phyloP scores from a whole-genome alignment of 1,140 invertebrate genomes.

The Papilio dardanus region DNA sequence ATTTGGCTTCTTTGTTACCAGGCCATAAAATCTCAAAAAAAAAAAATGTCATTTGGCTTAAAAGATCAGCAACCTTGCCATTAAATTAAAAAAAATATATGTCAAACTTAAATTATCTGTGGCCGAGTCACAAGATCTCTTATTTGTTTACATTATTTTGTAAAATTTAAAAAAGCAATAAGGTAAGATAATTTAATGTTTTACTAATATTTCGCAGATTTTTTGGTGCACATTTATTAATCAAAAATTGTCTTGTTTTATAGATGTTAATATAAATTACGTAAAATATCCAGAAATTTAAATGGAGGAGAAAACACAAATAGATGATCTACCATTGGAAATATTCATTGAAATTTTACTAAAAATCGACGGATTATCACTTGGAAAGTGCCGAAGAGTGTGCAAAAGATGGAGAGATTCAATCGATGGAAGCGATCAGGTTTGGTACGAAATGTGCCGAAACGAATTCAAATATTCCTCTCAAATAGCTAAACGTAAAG shows the following conservation, averaged over 20 bases:
- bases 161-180: neutral
- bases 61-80: neutral
- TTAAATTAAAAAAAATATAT: neutral
- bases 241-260: neutral
- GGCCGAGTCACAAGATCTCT: conserved; percentile 34
- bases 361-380: conserved; percentile 59
- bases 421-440: conserved; percentile 57
- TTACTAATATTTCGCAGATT: neutral
- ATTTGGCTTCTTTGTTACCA: no score
- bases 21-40: no score
- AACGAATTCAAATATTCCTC: conserved; percentile 66
- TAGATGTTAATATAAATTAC: neutral
- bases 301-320: conserved; percentile 29
- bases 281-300: neutral
- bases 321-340: conserved; percentile 69
- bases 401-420: conserved; percentile 67
- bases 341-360: conserved; percentile 68
- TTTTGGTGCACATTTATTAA: neutral
- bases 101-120: neutral
- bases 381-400: conserved; percentile 65
- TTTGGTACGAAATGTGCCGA: conserved; percentile 65
- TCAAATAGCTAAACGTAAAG: conserved; percentile 64
- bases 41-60: neutral
- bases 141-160: conserved; percentile 34
- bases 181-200: conserved; percentile 28